Conservation (phyloP, 1,140 invertebrate genomes). For the Gerris buenoi region DNA sequence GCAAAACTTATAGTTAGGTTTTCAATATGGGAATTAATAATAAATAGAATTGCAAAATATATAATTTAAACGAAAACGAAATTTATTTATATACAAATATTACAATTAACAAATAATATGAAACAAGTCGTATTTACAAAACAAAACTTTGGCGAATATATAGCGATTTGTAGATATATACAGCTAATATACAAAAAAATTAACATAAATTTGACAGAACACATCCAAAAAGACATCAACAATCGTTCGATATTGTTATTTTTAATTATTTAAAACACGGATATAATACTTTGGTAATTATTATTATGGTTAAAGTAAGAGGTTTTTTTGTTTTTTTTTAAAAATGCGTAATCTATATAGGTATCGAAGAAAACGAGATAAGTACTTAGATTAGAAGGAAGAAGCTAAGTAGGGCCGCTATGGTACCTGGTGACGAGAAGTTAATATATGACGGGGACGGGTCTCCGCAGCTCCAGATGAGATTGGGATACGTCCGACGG, state of each 20-base stretch:
- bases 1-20: no score
- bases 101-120: background rate
- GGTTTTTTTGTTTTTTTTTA: no score
- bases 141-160: background rate
- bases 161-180: background rate
- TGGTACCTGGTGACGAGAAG: background rate
- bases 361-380: background rate
- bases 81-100: background rate
- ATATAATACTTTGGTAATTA: background rate
- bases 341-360: no score
- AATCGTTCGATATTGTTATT: background rate
- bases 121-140: background rate
- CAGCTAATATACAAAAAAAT: background rate
- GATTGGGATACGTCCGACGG: conserved; percentile 9
- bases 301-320: no score
- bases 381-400: background rate
- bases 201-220: background rate
- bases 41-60: no score
- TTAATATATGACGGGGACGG: conserved; percentile 24
- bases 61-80: background rate
- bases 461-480: conserved; percentile 20
- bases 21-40: no score
- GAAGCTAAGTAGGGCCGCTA: background rate
- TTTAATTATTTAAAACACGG: background rate
- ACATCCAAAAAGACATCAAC: background rate